These are phyloP conservation scores for Crocodylus rhombifer DNA, from an alignment of 2,797 vertebrate species.

Conservation along the genomic window DNA sequence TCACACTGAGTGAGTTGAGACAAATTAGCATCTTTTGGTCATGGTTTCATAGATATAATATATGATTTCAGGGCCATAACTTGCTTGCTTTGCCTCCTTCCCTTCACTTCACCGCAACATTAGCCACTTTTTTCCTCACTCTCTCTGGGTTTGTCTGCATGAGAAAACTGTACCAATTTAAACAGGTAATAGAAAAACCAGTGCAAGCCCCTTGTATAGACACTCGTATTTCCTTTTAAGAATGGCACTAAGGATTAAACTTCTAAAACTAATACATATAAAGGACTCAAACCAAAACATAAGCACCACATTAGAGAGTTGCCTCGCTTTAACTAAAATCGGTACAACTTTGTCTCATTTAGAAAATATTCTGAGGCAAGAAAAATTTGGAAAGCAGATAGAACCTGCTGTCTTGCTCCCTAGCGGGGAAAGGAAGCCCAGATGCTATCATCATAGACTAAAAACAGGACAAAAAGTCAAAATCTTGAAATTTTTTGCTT, in stretches of 20 bases:
- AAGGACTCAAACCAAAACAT: slow-evolving; percentile 48
- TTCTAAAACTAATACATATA: slow-evolving; percentile 21
- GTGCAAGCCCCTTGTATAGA: slow-evolving; percentile 52
- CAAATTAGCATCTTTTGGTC: slow-evolving; percentile 71
- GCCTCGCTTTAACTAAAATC: not conserved
- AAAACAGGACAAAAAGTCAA: not conserved
- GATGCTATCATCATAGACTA: not conserved
- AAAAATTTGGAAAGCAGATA: not conserved
- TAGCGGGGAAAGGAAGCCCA: not conserved
- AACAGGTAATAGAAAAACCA: slow-evolving; percentile 49
- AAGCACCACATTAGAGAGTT: slow-evolving; percentile 3
- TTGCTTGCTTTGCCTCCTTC: slow-evolving; percentile 53
- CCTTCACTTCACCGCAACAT: slow-evolving; percentile 42
- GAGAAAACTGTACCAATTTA: slow-evolving; percentile 60
- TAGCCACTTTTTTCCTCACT: slow-evolving; percentile 47
- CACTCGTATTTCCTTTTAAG: slow-evolving; percentile 60
- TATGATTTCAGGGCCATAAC: slow-evolving; percentile 41
- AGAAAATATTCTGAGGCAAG: not conserved
- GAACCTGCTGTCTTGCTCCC: not conserved
- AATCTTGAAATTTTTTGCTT: not conserved
- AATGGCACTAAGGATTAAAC: slow-evolving; percentile 36
- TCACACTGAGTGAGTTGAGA: slow-evolving; percentile 37
- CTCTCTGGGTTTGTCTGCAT: slow-evolving; percentile 40
- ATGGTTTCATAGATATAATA: slow-evolving; percentile 68
- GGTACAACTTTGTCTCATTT: not conserved